Percentiles rank a stretch among this genome's conserved stretches.
phyloP scores from a whole-genome alignment of 1,140 invertebrate genomes.

The Drosophila sproati region DNA sequence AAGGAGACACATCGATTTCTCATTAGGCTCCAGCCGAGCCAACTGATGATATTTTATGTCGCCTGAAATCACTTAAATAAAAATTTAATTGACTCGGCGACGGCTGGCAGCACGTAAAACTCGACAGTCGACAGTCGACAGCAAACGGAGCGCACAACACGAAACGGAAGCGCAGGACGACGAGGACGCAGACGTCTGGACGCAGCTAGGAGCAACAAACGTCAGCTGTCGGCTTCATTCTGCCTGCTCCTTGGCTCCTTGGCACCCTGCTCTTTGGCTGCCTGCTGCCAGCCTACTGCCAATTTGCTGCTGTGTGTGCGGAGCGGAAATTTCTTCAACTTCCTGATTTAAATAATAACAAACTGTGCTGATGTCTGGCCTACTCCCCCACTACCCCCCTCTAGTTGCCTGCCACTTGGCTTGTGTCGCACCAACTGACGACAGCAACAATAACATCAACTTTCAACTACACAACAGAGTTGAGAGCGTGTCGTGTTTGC shows the following conservation, averaged over 20 bases:
- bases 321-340: constrained; percentile 82
- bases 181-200: background rate
- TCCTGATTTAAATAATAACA: constrained; percentile 84
- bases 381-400: constrained; percentile 9
- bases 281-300: constrained; percentile 28
- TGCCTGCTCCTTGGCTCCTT: background rate
- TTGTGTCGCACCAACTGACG: constrained; percentile 80
- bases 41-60: constrained; percentile 68
- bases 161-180: constrained; percentile 39
- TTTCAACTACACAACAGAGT: constrained; percentile 2
- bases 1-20: constrained; percentile 76
- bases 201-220: constrained; percentile 13
- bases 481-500: background rate
- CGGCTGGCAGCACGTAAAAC: constrained; percentile 29
- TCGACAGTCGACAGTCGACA: constrained; percentile 15
- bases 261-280: background rate
- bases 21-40: constrained; percentile 51
- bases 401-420: constrained; percentile 18
- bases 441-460: constrained; percentile 30
- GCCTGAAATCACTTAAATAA: constrained; percentile 80
- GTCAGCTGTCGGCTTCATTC: constrained; percentile 15
- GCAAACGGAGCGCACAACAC: constrained; percentile 42
- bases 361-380: constrained; percentile 68
- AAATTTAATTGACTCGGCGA: constrained; percentile 77
- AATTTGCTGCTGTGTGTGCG: constrained; percentile 74